Conservation (phyloP, 2,113 vertebrate genomes). For the Pavo muticus region DNA sequence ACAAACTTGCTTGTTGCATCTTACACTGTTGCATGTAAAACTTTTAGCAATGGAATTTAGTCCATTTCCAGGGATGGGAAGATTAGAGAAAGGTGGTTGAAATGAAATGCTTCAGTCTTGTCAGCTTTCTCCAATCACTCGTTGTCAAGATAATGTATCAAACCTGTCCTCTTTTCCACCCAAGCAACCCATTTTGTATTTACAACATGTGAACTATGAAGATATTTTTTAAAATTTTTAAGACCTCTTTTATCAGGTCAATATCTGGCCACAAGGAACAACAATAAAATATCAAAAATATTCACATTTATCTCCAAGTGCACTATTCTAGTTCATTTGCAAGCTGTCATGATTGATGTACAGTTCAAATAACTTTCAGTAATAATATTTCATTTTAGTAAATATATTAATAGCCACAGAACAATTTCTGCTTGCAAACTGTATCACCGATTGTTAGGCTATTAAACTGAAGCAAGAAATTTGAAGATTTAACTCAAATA, state of each 20-base stretch:
- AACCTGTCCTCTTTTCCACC: neutral
- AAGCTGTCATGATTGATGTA: neutral
- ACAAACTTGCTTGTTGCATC: neutral
- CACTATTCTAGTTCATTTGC: neutral
- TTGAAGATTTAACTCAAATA: neutral
- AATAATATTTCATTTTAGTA: neutral
- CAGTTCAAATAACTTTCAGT: neutral
- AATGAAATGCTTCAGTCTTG: neutral
- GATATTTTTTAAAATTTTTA: neutral
- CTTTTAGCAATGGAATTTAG: neutral
- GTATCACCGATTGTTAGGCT: neutral
- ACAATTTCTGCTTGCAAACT: neutral
- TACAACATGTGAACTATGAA: neutral
- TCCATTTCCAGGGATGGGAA: neutral
- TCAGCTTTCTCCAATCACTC: neutral
- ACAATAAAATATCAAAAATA: neutral
- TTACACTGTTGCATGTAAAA: neutral
- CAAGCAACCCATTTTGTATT: neutral
- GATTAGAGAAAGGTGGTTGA: neutral
- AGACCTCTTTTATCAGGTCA: neutral
- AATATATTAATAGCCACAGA: neutral
- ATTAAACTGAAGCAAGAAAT: neutral
- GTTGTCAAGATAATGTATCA: neutral
- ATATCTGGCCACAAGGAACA: neutral
- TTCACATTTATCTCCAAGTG: neutral